phyloP scores from a whole-genome alignment of 92 coral and sea anemone genomes.

The Porites lobata region DNA sequence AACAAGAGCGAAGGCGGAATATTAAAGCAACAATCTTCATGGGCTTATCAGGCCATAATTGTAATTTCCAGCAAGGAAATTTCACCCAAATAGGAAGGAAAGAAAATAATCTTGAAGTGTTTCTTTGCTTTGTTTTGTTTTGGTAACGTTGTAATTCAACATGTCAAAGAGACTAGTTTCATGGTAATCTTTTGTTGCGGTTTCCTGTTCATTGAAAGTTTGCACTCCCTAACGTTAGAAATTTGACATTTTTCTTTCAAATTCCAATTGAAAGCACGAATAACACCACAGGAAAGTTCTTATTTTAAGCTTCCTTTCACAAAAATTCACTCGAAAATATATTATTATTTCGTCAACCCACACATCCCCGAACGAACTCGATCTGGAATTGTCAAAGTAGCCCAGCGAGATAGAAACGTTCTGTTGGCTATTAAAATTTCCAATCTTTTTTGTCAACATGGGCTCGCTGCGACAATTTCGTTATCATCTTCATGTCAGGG shows the following conservation, averaged over 20 bases:
- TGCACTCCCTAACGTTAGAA: not conserved
- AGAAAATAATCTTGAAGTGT: not conserved
- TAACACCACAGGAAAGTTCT: not conserved
- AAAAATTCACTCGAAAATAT: not conserved
- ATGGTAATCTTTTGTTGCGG: conserved; percentile 7
- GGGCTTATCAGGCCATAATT: not conserved
- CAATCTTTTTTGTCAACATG: not conserved
- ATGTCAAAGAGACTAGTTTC: not conserved
- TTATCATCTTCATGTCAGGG: not conserved
- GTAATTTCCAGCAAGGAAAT: not conserved
- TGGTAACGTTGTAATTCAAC: conserved; percentile 35
- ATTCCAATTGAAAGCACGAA: not conserved
- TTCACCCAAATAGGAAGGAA: not conserved
- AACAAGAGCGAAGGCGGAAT: conserved; percentile 31
- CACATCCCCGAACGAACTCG: too few species aligned
- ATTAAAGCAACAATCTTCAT: not conserved
- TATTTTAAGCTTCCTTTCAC: not conserved
- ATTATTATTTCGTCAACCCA: too few species aligned
- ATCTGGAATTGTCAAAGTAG: not conserved
- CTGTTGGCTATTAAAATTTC: not conserved
- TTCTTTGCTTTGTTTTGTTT: conserved; percentile 24
- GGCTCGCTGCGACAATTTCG: not conserved
- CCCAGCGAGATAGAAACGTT: too few species aligned
- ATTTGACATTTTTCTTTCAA: not conserved
- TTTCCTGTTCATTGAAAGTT: conserved; percentile 40